Base-by-base conservation (phyloP, 2,797 vertebrate genomes). In the Bufotes viridis region DNA sequence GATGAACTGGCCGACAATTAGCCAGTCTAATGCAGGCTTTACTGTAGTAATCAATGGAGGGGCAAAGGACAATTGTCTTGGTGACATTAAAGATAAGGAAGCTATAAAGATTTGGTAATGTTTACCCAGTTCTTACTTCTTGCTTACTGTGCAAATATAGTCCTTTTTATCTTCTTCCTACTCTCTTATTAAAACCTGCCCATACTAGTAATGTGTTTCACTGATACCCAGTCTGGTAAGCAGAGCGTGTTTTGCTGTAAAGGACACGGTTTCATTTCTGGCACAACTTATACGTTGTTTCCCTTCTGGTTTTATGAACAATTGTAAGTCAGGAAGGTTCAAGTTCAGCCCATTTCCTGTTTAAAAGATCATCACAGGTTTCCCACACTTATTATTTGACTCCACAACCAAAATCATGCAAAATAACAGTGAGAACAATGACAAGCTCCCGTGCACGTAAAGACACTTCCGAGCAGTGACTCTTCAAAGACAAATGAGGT, bases 311-410 rank as follows among this genome's bases (percentile, higher is more conserved):
- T 75, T 81, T 57, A 34, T 20, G 90, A 91, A 92, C 92, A 93
- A 92, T 80, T 91, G 90, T 87, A 88, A 89, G 63, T 60, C 92
- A 92, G 92, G 93, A 94, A 92, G 88, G 90, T 78, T 90, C 63
- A 88, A 87, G 91, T 91, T 92, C 91, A 91, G 87, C 91, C 91
- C 91, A 88, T 88, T 94, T 93, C 93, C 90, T 93, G 88, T 92
- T 94, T 93, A 91, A 93, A 93, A 92, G 82, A 92, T 87, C 72
- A 92, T 90, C 90, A 81, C 84, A 80, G 88, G 86, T 90, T 93
- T 93, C 93, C 92, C 91, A 91, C 86, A 93, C 89, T 87, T 90
- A 84, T 91, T 91, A 75, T 87, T 91, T 91, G 51, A 90, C 85
- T 85, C 79, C 65, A 90, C 72, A 58, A 80, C 26, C 60, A 49